Evolutionary conservation across 1,140 invertebrate species (phyloP).

Genomic region (Drosophila fuyamai): DNA sequence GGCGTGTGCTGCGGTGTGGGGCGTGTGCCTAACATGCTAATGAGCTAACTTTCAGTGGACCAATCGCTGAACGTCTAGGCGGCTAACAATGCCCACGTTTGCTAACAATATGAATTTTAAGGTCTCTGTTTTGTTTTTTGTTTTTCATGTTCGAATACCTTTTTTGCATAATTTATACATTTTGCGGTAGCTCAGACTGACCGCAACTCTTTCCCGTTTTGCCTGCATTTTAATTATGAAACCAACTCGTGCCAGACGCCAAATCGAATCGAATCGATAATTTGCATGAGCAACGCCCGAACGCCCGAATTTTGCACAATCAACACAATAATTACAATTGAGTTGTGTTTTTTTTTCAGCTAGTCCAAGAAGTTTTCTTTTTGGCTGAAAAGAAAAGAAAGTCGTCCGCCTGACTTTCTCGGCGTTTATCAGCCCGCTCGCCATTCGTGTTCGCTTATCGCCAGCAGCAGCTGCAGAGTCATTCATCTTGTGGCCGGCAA

Average conservation of each 20-base stretch:
- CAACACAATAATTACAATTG: constrained; percentile 46
- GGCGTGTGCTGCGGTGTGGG: constrained; percentile 67
- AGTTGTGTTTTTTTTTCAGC: background rate
- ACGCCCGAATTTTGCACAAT: constrained; percentile 52
- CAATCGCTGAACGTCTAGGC: constrained; percentile 61
- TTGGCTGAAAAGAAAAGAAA: constrained; percentile 54
- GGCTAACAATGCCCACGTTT: constrained; percentile 57
- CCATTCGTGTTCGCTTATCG: constrained; percentile 51
- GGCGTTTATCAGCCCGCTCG: constrained; percentile 49
- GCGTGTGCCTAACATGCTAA: constrained; percentile 79
- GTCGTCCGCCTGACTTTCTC: constrained; percentile 62
- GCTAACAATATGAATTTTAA: constrained; percentile 70
- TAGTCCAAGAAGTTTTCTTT: constrained; percentile 34
- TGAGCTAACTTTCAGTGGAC: constrained; percentile 73
- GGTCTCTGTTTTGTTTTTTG: constrained; percentile 29
- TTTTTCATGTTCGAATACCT: constrained; percentile 33
- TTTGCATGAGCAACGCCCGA: constrained; percentile 62
- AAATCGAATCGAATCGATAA: constrained; percentile 50
- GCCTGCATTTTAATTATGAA: constrained; percentile 71
- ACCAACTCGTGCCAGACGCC: constrained; percentile 66
- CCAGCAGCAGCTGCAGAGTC: constrained; percentile 51
- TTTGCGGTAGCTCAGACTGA: constrained; percentile 65
- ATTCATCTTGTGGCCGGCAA: constrained; percentile 72
- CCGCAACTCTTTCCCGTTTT: constrained; percentile 62
- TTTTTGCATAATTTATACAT: constrained; percentile 67